Base-by-base conservation (phyloP, 1,140 invertebrate species). In the Cherax destructor region DNA sequence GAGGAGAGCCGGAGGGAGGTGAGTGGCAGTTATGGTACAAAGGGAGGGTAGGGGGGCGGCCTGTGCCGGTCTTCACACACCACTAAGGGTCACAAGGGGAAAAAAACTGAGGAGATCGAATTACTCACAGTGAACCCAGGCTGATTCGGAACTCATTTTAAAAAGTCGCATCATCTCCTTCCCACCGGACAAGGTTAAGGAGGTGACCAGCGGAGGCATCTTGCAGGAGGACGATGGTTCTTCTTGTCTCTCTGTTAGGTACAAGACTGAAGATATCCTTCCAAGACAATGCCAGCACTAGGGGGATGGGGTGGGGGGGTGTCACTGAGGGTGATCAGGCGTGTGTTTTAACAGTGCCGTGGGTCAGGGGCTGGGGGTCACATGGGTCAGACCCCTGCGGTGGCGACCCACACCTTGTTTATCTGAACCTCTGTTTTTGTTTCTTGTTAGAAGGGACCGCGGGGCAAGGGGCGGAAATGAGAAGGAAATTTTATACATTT, bases 301-400 rank as follows among this genome's bases (percentile, higher is more conserved):
- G 56, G 56, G 3, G 13, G 65, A 18, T 3, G 13, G 3, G 24
- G n/a, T 1, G 13, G 3, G 69, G 24, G n/a, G 21, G 13, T 21
- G 61, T 24, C 69, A 41, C 3, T 74, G n/a, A 30, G 69, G 69
- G 69, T 21, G 69, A n/a, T 4, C 2, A 13, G 61, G 69, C 16
- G 24, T 41, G 69, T 74, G 69, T 74, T 74, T 74, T 74, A 74
- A 74, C 69, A 74, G 69, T 74, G 69, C 24, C n/a, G 69, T 2
- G 69, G 69, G 69, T 74, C 24, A 74, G 24, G 69, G 1, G n/a
- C 5, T 56, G 6, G 13, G 65, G 24, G 69, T 74, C 69, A 74
- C 69, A 9, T 30, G 69, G 69, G 69, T 74, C 69, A 30, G 11
- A 11, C 21, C n/a, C n/a, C 69, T 1, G 69, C 7, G 69, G 69